Evolutionary conservation across 2,888 invertebrate species (phyloP).

Genomic region (Xestoiulus laeticollis): DNA sequence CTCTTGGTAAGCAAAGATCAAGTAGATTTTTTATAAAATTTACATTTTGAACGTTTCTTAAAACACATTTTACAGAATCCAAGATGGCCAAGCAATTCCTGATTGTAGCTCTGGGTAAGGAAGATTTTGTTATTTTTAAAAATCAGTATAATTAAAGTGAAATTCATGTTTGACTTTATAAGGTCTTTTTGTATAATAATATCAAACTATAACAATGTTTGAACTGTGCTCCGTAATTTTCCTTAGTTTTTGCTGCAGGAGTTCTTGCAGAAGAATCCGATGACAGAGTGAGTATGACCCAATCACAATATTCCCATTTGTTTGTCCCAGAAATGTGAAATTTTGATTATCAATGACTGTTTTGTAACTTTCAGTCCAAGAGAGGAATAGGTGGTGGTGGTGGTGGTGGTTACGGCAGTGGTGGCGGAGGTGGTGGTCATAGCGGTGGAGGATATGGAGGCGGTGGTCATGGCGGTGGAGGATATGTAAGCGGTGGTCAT

Average conservation of each 20-base stretch:
- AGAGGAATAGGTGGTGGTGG: slow-evolving; percentile 15
- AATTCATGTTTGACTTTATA: no score
- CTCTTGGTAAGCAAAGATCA: not conserved
- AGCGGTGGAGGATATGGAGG: not conserved
- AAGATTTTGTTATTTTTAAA: not conserved
- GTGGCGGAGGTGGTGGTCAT: not conserved
- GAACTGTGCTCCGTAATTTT: not conserved
- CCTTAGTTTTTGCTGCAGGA: slow-evolving; percentile 29
- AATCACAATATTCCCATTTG: not conserved
- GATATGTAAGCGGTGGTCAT: not conserved
- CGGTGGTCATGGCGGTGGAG: not conserved
- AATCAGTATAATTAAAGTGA: not conserved
- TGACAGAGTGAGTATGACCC: slow-evolving; percentile 35
- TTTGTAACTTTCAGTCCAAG: not conserved
- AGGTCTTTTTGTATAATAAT: no score
- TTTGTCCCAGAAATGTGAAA: not conserved
- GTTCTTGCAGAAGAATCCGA: slow-evolving; percentile 45
- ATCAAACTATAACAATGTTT: no score
- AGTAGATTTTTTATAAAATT: not conserved
- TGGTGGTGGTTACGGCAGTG: not conserved
- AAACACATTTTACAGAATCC: not conserved
- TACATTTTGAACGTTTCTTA: not conserved
- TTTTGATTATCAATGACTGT: not conserved
- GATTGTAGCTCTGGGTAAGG: slow-evolving; percentile 12
- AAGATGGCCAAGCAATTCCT: slow-evolving; percentile 45